phyloP scores from a whole-genome alignment of 2,888 invertebrate species.

The Archips crataeganus region DNA sequence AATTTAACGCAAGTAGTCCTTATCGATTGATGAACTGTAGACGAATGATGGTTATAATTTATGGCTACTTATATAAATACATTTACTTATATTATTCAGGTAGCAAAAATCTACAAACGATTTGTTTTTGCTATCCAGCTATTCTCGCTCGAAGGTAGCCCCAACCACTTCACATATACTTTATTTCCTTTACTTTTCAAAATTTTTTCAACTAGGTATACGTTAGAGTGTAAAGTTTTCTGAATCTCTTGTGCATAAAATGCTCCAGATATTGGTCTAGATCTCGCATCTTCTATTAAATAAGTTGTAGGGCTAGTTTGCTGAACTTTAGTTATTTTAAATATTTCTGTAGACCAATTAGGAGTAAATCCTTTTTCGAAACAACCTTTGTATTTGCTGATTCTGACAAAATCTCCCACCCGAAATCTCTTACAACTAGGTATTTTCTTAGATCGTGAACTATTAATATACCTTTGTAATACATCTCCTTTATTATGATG shows the following conservation, averaged over 20 bases:
- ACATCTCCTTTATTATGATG: constrained; percentile 1
- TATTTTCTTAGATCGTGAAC: too few species aligned
- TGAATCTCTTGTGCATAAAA: constrained; percentile 55
- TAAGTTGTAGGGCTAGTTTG: constrained; percentile 51
- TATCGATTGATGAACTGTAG: not conserved
- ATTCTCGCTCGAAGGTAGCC: not conserved
- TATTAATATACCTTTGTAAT: too few species aligned
- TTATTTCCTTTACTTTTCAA: constrained; percentile 11
- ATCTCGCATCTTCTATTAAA: constrained; percentile 21
- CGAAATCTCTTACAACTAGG: too few species aligned
- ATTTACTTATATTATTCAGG: not conserved
- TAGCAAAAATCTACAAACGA: not conserved
- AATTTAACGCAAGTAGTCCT: constrained; percentile 2
- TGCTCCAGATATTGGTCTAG: constrained; percentile 52
- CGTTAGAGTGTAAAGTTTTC: constrained; percentile 50
- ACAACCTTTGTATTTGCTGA: too few species aligned
- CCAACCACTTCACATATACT: constrained; percentile 16
- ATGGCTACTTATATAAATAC: constrained; percentile 8
- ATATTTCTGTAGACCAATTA: too few species aligned
- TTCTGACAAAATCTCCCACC: too few species aligned
- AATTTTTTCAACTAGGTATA: constrained; percentile 55
- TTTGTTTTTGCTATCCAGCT: too few species aligned
- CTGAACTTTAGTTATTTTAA: constrained; percentile 30
- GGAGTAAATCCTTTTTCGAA: too few species aligned
- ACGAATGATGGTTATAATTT: not conserved